Evolutionary conservation across 2,888 invertebrate genomes (phyloP).

Genomic region (Lepidocyrtinus sp.): DNA sequence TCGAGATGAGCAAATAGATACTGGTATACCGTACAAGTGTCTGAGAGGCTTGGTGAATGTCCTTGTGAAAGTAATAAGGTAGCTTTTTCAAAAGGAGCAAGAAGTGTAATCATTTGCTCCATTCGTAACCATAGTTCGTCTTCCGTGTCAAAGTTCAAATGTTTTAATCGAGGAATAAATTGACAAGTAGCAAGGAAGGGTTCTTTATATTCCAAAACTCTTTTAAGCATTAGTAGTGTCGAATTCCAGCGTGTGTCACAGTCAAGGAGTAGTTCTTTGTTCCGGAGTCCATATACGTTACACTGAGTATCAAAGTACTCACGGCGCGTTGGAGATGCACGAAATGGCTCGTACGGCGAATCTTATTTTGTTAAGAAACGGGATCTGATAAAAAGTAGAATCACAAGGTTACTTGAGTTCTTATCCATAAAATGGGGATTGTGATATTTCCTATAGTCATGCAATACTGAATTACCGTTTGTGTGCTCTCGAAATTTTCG

Average conservation of each 20-base stretch:
- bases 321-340: slow-evolving; percentile 1
- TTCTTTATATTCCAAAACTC: not conserved
- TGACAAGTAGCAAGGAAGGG: not conserved
- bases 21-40: slow-evolving; percentile 25
- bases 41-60: slow-evolving; percentile 33
- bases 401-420: no score
- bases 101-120: slow-evolving; percentile 3
- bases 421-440: no score
- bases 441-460: no score
- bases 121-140: slow-evolving; percentile 33
- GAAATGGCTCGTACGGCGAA: not conserved
- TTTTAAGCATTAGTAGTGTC: slow-evolving; percentile 23
- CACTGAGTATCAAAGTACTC: not conserved
- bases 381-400: not conserved
- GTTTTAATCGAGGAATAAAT: not conserved
- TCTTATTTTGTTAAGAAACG: not conserved
- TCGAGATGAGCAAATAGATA: slow-evolving; percentile 44
- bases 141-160: not conserved
- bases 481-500: no score
- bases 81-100: slow-evolving; percentile 37
- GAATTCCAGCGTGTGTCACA: slow-evolving; percentile 25
- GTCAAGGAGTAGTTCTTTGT: not conserved
- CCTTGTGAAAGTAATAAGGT: slow-evolving; percentile 28
- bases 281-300: not conserved
- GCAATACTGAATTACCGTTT: no score